phyloP scores from a whole-genome alignment of 1,140 invertebrate genomes.

The Zaprionus nigranus region DNA sequence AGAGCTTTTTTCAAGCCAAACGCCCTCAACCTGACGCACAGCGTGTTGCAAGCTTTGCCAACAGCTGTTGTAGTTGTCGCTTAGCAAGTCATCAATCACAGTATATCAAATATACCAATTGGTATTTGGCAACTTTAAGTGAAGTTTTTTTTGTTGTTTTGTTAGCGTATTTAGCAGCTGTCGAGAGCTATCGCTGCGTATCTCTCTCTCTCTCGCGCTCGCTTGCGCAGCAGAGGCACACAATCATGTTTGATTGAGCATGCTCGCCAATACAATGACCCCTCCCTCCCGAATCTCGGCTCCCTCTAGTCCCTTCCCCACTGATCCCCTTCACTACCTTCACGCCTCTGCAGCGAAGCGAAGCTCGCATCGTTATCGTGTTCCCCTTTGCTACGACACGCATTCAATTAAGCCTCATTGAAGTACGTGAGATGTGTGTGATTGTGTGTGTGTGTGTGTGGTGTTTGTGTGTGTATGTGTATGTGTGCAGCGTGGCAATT shows the following conservation, averaged over 20 bases:
- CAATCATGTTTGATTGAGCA: slow-evolving; percentile 56
- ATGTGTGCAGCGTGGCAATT: neutral
- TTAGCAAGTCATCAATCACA: slow-evolving; percentile 1
- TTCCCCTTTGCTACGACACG: slow-evolving; percentile 21
- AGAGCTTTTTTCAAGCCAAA: neutral
- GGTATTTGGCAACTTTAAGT: slow-evolving; percentile 59
- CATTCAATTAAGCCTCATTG: slow-evolving; percentile 77
- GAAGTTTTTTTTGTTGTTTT: slow-evolving; percentile 20
- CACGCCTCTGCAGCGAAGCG: no score
- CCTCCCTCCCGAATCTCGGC: slow-evolving; percentile 2
- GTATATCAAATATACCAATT: slow-evolving; percentile 10
- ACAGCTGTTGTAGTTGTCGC: neutral
- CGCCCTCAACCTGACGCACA: neutral
- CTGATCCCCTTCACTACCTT: neutral
- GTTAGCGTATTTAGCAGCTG: slow-evolving; percentile 35
- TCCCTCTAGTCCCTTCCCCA: neutral
- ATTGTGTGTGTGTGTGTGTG: neutral
- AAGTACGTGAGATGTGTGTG: slow-evolving; percentile 35
- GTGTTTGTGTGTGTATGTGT: neutral
- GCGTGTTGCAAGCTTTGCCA: neutral
- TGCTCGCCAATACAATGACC: slow-evolving; percentile 66
- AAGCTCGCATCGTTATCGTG: neutral
- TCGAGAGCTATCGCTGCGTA: neutral
- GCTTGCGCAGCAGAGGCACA: slow-evolving; percentile 39
- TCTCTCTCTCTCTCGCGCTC: neutral